phyloP scores from a whole-genome alignment of 2,888 invertebrate species.

The Leptogaster cylindrica region DNA sequence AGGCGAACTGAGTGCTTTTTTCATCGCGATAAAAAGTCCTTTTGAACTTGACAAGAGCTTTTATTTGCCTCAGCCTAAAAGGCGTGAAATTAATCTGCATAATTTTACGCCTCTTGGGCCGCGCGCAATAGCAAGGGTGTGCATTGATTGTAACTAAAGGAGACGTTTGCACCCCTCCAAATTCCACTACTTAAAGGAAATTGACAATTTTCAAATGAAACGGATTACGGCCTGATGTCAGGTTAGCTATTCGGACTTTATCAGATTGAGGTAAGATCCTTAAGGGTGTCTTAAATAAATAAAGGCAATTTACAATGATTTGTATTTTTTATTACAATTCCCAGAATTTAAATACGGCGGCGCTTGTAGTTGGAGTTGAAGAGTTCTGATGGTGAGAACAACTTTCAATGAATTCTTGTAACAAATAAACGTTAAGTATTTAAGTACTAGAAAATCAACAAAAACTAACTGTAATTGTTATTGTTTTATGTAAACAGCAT shows the following conservation, averaged over 20 bases:
- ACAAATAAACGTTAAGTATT: no score
- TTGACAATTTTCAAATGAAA: conserved; percentile 38
- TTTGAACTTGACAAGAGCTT: conserved; percentile 37
- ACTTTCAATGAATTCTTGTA: no score
- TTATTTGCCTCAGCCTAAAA: conserved; percentile 52
- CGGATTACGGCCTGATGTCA: conserved; percentile 27
- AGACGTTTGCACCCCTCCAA: conserved; percentile 12
- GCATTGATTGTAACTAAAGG: conserved; percentile 36
- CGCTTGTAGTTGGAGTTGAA: no score
- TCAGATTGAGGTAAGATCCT: not conserved
- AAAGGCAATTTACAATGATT: not conserved
- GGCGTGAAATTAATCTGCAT: conserved; percentile 64
- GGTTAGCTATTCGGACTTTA: conserved; percentile 2
- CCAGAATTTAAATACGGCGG: no score
- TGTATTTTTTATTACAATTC: not conserved
- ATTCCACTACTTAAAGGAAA: conserved; percentile 18
- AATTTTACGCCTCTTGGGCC: conserved; percentile 61
- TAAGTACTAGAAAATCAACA: no score
- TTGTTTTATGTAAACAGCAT: no score
- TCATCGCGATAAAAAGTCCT: conserved; percentile 32
- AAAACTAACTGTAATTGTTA: no score
- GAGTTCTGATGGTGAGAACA: no score
- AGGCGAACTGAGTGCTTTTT: conserved; percentile 15
- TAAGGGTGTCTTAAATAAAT: not conserved
- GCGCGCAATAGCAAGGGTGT: conserved; percentile 24